Evolutionary conservation across 2,797 vertebrate species (phyloP), one percentile per base, ranked within the genome.

Genomic region (Melanotaenia parkinsoni): DNA sequence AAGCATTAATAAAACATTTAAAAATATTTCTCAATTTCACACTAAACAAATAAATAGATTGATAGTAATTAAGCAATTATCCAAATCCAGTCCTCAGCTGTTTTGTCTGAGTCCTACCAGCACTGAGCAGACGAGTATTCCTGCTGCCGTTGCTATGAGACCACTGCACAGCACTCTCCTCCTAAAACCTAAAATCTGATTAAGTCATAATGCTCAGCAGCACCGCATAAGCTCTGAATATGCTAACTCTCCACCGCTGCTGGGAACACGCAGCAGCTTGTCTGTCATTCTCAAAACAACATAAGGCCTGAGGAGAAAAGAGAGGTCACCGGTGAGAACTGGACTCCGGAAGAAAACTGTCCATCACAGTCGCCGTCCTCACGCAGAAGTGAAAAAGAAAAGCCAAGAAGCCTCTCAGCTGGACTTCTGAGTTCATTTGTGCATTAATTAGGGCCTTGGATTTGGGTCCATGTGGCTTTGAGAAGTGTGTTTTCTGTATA

Each of bases 71-170:
- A 53, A 22, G 8, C 10, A 22, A 24, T 24, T 1, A 26, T 53
- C 4, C 1, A 53, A 26, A 53, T 12, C 13, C 22, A 53, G 10
- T 22, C 50, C 22, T 26, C 11, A 10, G 10, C 47, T 22, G 47
- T 22, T 51, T 53, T 53, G 8, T 24, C 2, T 13, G 11, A 53
- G 24, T 3, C n/a, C 22, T 53, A 26, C 10, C 22, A 11, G 22
- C n/a, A 4, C 50, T 53, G 1, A 53, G 24, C 11, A 51, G n/a
- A 51, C 10, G 0, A 51, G 40, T 57, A 37, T 72, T 43, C 63
- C 74, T 61, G 37, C 60, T 68, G 67, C 74, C 57, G 79, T 81
- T 88, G 82, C 85, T 80, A 80, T 54, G 85, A 79, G 50, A 85
- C 74, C 32, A 60, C 14, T 61, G 50, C 10, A 7, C 16, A 61